Conservation (phyloP, 2,888 invertebrate species). For the Thecophora atra region DNA sequence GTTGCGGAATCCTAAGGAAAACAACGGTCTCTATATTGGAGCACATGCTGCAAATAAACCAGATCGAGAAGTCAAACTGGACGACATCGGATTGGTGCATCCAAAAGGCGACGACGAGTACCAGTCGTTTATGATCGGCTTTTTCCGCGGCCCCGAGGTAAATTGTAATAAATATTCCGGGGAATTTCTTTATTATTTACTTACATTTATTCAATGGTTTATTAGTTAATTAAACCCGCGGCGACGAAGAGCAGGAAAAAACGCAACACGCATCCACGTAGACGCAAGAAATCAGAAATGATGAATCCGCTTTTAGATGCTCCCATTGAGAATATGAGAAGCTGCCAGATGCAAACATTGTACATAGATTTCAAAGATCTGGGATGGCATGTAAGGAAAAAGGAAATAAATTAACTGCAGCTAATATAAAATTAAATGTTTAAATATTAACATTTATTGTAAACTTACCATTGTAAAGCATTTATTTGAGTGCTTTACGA, state of each 20-base stretch:
- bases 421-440: too few relatives aligned
- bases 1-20: conserved; percentile 77
- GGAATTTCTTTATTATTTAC: background rate
- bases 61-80: conserved; percentile 83
- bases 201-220: too few relatives aligned
- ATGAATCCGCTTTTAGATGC: conserved; percentile 59
- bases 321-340: conserved; percentile 68
- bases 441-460: too few relatives aligned
- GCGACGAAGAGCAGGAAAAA: conserved; percentile 55
- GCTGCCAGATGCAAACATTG: conserved; percentile 88
- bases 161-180: conserved; percentile 49
- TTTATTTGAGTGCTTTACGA: too few relatives aligned
- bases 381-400: conserved; percentile 78
- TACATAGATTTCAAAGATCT: conserved; percentile 93
- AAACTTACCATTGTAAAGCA: too few relatives aligned
- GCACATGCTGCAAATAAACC: conserved; percentile 78
- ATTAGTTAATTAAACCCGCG: conserved; percentile 56
- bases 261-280: conserved; percentile 57
- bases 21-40: conserved; percentile 86
- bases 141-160: conserved; percentile 77
- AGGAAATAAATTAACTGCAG: background rate
- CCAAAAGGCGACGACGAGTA: conserved; percentile 80
- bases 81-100: conserved; percentile 85
- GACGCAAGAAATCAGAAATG: conserved; percentile 62
- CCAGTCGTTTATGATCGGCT: conserved; percentile 93